Evolutionary conservation across 1,140 invertebrate genomes (phyloP), one percentile per base, ranked within the genome.

Genomic region (Carposina sasakii): DNA sequence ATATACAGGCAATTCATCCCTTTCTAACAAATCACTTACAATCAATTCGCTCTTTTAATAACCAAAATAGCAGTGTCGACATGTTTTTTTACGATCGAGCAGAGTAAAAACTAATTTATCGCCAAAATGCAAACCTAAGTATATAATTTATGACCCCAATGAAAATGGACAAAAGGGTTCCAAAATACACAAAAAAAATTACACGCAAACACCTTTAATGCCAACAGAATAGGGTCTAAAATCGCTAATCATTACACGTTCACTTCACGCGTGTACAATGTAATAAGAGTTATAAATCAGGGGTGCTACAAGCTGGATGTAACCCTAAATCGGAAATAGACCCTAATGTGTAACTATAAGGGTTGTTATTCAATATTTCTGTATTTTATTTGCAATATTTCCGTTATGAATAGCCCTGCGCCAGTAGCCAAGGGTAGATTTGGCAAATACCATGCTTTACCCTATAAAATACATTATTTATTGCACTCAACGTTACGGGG

Each of bases 211-310:
- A 28, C 22, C 37, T 47, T 28, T 30, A 17, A 17, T 33, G n/a
- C 33, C 15, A 26, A 47, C 31, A 48, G 60, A 62, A 70, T 66
- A 65, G 60, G 64, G 66, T 61, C 56, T 72, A 63, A n/a, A n/a
- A n/a, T n/a, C n/a, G n/a, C n/a, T n/a, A 53, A 49, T 57, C 63
- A 52, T 67, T 46, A 57, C 52, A 57, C 60, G 63, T 57, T 71
- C 62, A 72, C 73, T 71, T 67, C 67, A 70, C 67, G 71, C 70
- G 64, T 67, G 60, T 72, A 74, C 74, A 74, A 76, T 72, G 60
- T 74, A 76, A 74, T 74, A 74, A 74, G 67, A 54, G 54, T 61
- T 55, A 74, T 71, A 75, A 75, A 76, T 78, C 63, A 64, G 55
- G 59, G 57, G 63, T 54, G 51, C 16, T 43, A 33, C 47, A 41